phyloP scores from a whole-genome alignment of 1,140 invertebrate species.

The Rhagoletis zephyria region DNA sequence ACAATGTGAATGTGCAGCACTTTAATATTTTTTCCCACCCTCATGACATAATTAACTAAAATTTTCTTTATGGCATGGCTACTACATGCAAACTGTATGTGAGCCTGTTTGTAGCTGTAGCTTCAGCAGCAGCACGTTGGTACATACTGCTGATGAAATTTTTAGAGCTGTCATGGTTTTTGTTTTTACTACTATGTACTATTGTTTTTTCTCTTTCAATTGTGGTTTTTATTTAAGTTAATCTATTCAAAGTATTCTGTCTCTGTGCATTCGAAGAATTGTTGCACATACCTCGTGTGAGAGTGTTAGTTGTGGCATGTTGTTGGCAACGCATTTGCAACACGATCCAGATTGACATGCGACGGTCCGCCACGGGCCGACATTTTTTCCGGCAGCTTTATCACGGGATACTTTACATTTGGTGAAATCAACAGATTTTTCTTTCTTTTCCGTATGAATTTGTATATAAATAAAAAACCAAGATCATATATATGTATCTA shows the following conservation, averaged over 20 bases:
- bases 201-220: background rate
- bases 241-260: constrained; percentile 35
- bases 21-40: constrained; percentile 66
- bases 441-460: constrained; percentile 12
- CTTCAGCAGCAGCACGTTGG: too few relatives aligned
- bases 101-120: too few relatives aligned
- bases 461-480: background rate
- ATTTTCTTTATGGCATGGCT: constrained; percentile 24
- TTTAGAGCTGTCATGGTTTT: background rate
- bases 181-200: background rate
- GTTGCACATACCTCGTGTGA: background rate
- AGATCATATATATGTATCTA: background rate
- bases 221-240: constrained; percentile 46
- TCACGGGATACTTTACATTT: constrained; percentile 11
- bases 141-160: constrained; percentile 13
- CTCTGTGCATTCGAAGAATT: constrained; percentile 41
- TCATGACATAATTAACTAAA: constrained; percentile 72
- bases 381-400: constrained; percentile 35
- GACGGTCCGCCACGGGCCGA: constrained; percentile 24
- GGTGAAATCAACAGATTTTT: constrained; percentile 43
- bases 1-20: background rate
- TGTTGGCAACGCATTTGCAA: constrained; percentile 32
- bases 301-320: background rate
- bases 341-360: constrained; percentile 12
- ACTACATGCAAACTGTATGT: background rate